phyloP scores from a whole-genome alignment of 2,113 vertebrate species.

The Phaethornis superciliosus region DNA sequence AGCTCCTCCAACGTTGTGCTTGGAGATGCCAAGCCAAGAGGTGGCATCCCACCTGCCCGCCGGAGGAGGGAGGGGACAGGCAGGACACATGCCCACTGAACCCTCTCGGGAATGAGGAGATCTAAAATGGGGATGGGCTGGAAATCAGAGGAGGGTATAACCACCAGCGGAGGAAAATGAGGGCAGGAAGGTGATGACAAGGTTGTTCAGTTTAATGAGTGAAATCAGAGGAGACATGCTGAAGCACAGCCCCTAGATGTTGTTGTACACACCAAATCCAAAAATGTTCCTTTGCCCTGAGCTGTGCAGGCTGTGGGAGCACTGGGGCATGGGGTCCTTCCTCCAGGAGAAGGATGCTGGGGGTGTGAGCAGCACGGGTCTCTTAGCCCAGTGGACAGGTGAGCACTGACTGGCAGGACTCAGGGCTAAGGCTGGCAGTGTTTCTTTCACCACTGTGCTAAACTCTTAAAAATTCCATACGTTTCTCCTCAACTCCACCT shows the following conservation, averaged over 20 bases:
- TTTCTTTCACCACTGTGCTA: neutral
- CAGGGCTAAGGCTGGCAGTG: rapidly evolving
- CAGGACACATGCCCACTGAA: neutral
- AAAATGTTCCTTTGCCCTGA: neutral
- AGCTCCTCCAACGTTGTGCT: neutral
- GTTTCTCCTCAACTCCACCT: neutral
- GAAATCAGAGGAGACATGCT: neutral
- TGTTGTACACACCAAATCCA: neutral
- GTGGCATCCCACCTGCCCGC: neutral
- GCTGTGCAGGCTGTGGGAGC: neutral
- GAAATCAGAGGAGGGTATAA: neutral
- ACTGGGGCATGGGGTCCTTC: rapidly evolving
- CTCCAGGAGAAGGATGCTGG: rapidly evolving
- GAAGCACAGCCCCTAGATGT: neutral
- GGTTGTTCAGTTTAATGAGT: neutral
- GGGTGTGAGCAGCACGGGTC: rapidly evolving
- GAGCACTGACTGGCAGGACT: neutral
- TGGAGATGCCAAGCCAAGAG: neutral
- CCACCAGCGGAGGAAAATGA: rapidly evolving
- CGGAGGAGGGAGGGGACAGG: neutral
- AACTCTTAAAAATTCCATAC: neutral
- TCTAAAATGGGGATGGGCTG: neutral
- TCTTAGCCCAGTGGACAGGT: neutral
- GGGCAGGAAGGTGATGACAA: neutral
- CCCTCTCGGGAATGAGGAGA: neutral